Base-by-base conservation (phyloP, 1,140 invertebrate species). In the Agrilus planipennis region DNA sequence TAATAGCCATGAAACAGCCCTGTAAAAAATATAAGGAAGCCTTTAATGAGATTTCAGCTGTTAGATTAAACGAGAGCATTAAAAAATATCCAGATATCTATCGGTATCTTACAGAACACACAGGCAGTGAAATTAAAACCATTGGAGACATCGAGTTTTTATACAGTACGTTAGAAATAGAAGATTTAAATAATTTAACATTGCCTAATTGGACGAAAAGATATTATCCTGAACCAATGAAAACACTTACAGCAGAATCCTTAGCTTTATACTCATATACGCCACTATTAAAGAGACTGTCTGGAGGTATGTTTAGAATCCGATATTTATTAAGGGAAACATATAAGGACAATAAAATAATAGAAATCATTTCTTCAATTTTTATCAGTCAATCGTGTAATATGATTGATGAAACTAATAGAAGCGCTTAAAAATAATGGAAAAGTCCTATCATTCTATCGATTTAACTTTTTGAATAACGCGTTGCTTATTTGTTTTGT, bases 101-200 rank as follows among this genome's bases (percentile, higher is more conserved):
- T 54, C 60, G 73, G 21, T 65, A 78, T 53, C 53, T 88, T 16
- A 70, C 69, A 2, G 62, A 71, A 42, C 55, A 83, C 41, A 75
- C 81, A 1, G 84, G 83, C 30, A 54, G 76, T 56, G 70, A 68
- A 44, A 70, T 87, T 16, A 62, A 65, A 4, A 77, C 64, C 44
- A 68, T 83, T 2, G 60, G 77, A 10, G 71, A 75, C 31, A 71
- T 87, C 11, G 84, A 88, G 52, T 74, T 72, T 38, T 60, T 88
- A 2, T 87, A 81, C 44, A 81, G 78, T 46, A 81, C 75, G 1
- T 58, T 89, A 2, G 71, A 77, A 57, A 77, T 82, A 16, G 76
- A 88, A 62, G 72, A 69, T 50, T 66, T 75, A n/a, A 69, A 75
- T 15, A 73, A 75, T 12, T 57, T 86, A n/a, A 64, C 69, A 18